A percentile compares a stretch with the other conserved stretches of the same genome.
Conservation (phyloP, 2,797 vertebrate species). For the Leptodactylus fallax region DNA sequence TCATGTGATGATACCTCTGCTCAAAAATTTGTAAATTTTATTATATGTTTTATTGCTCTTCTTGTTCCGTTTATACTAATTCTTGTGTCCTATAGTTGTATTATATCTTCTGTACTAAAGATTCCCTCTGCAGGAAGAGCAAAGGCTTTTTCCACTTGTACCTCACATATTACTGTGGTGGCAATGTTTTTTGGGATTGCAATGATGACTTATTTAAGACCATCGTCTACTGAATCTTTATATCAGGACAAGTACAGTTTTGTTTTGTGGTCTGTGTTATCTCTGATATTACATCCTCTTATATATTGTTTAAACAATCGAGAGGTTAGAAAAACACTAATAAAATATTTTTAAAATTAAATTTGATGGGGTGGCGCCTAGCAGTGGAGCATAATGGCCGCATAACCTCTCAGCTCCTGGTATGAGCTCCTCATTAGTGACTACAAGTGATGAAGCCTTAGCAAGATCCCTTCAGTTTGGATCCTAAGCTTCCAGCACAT, state of each 20-base stretch:
- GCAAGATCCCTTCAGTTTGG: no score
- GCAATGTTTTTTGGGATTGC: background rate
- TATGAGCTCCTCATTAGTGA: no score
- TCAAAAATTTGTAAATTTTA: background rate
- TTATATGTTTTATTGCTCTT: background rate
- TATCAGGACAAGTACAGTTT: conserved; percentile 12
- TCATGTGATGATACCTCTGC: background rate
- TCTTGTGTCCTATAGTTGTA: background rate
- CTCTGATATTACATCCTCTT: conserved; percentile 12
- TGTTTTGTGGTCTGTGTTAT: background rate
- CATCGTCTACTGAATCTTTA: background rate
- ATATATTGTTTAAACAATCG: conserved; percentile 29
- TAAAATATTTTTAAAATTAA: no score
- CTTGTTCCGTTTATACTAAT: conserved; percentile 10
- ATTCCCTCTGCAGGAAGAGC: conserved; percentile 29
- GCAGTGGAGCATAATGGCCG: no score
- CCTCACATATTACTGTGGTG: conserved; percentile 29
- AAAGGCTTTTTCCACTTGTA: conserved; percentile 14
- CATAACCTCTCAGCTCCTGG: no score
- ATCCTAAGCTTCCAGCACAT: no score
- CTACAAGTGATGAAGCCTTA: no score
- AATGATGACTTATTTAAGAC: background rate
- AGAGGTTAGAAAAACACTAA: background rate
- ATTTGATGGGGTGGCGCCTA: no score
- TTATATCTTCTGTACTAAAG: conserved; percentile 7